phyloP scores from a whole-genome alignment of 1,140 invertebrate genomes.

The Formica selysi region DNA sequence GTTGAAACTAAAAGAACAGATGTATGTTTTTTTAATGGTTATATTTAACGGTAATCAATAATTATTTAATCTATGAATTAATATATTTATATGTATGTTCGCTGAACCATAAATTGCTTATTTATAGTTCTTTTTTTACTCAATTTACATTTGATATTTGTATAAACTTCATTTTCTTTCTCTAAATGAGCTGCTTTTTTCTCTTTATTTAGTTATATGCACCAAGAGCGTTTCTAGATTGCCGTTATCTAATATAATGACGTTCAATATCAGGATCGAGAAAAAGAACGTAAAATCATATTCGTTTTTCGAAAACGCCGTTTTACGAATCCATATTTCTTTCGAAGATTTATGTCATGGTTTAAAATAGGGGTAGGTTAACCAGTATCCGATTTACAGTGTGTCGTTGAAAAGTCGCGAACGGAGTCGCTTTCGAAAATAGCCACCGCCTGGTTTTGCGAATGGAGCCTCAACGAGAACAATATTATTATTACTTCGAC shows the following conservation, averaged over 20 bases:
- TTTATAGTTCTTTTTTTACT: neutral
- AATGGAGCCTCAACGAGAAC: conserved; percentile 61
- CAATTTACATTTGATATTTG: neutral
- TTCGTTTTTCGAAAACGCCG: conserved; percentile 8
- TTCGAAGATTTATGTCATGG: conserved; percentile 55
- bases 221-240: neutral
- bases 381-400: conserved; percentile 48
- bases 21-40: neutral
- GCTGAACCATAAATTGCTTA: neutral
- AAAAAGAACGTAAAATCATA: conserved; percentile 24
- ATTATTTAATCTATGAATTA: neutral
- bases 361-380: conserved; percentile 62
- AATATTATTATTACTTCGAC: conserved; percentile 63
- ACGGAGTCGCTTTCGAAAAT: conserved; percentile 71
- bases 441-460: conserved; percentile 47
- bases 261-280: conserved; percentile 7
- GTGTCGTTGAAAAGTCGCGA: conserved; percentile 27
- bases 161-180: conserved; percentile 1
- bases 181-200: conserved; percentile 17
- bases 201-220: conserved; percentile 21
- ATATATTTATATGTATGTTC: neutral
- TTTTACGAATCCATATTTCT: conserved; percentile 28
- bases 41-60: neutral
- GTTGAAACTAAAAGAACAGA: neutral
- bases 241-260: conserved; percentile 17